A percentile compares a stretch with the other conserved stretches of the same genome.
Evolutionary conservation across 1,140 invertebrate genomes (phyloP).

Genomic region (Conus betulinus): DNA sequence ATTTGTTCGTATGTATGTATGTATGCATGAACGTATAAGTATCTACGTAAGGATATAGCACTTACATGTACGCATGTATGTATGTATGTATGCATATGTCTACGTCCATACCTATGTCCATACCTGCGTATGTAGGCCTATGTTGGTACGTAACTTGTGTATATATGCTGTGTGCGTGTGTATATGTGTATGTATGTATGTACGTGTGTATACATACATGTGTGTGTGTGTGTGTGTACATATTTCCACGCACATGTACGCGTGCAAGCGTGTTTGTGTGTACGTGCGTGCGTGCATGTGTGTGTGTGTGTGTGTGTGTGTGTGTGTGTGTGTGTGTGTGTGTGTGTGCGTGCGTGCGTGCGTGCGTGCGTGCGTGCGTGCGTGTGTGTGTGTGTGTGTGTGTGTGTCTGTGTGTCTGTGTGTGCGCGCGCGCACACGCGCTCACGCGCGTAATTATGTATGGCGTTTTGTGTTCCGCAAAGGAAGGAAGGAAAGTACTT

Average conservation of each 20-base stretch:
- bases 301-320: background rate
- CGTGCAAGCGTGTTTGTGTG: background rate
- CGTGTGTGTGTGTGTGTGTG: too few species aligned
- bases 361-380: too few species aligned
- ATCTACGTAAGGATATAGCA: background rate
- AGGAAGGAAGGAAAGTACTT: too few species aligned
- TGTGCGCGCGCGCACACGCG: too few species aligned
- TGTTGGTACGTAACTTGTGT: background rate
- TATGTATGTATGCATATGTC: background rate
- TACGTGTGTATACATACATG: too few species aligned
- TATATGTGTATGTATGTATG: background rate
- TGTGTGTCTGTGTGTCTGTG: too few species aligned
- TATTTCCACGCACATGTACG: too few species aligned
- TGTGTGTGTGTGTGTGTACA: too few species aligned
- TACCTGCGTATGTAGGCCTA: background rate
- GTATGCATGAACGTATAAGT: background rate
- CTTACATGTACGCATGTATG: background rate
- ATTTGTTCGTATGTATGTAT: background rate
- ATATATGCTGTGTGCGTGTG: background rate
- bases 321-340: too few species aligned
- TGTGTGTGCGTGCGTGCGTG: too few species aligned
- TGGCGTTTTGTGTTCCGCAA: too few species aligned
- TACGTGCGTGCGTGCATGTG: background rate
- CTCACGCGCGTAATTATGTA: too few species aligned
- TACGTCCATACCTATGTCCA: background rate